These are phyloP conservation scores for Anthoscopus minutus DNA, from an alignment of 2,113 vertebrate genomes.

Conservation along the genomic window DNA sequence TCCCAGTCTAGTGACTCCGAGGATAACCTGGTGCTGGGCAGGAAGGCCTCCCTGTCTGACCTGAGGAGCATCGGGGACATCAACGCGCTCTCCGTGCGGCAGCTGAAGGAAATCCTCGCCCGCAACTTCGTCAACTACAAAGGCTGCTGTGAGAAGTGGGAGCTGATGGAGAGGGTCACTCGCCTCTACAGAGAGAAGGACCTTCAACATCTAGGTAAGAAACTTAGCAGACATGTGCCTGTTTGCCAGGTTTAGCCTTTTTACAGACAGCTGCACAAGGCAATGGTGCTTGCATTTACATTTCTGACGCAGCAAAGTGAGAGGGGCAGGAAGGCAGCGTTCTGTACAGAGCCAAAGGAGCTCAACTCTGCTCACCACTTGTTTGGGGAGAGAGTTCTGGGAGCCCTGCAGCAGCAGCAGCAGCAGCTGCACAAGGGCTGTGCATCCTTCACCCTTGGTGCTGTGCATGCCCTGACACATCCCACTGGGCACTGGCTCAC, in stretches of 20 bases:
- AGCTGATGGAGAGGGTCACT: slow-evolving; percentile 91
- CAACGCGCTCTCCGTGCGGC: slow-evolving; percentile 84
- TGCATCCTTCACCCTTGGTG: background rate
- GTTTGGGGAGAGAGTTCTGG: background rate
- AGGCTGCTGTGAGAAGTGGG: slow-evolving; percentile 99
- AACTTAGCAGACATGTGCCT: fast-evolving
- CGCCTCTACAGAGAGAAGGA: slow-evolving; percentile 86
- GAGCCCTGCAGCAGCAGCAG: background rate
- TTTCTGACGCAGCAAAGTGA: background rate
- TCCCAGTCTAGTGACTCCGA: slow-evolving; percentile 80
- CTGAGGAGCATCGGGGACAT: slow-evolving; percentile 80
- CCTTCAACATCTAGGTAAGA: slow-evolving; percentile 80
- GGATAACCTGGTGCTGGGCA: slow-evolving; percentile 76
- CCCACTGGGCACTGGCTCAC: background rate
- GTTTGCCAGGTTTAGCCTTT: background rate
- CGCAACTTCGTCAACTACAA: slow-evolving; percentile 97
- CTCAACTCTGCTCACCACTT: background rate
- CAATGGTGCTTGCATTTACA: fast-evolving
- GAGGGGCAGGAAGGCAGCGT: background rate
- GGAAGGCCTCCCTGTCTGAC: slow-evolving; percentile 89
- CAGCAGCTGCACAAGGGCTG: background rate
- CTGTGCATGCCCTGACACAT: background rate
- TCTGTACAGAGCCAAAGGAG: background rate
- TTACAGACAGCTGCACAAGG: background rate
- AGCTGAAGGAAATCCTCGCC: slow-evolving; percentile 94